These are phyloP conservation scores for Cristatella mucedo DNA, from an alignment of 2,888 invertebrate species.

Conservation along the genomic window DNA sequence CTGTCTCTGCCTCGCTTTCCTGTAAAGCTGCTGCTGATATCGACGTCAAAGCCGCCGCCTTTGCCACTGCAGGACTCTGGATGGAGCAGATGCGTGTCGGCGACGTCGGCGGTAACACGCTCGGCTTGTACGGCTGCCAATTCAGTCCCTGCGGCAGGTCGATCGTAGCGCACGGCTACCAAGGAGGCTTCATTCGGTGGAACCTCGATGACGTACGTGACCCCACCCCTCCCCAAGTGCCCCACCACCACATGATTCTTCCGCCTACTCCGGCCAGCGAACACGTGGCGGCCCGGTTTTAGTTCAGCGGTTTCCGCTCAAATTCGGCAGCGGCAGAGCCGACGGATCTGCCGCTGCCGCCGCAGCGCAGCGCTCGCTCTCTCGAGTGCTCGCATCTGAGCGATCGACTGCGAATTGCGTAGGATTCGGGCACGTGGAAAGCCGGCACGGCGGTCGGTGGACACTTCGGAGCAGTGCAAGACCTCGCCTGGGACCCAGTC, in stretches of 20 bases:
- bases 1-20: too few relatives aligned
- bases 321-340: neutral
- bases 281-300: neutral
- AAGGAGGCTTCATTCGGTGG: conserved; percentile 83
- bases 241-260: neutral
- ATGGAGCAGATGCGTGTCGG: conserved; percentile 51
- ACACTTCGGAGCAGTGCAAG: conserved; percentile 66
- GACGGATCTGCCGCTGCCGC: too few relatives aligned
- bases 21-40: too few relatives aligned
- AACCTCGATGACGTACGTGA: conserved; percentile 40
- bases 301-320: neutral
- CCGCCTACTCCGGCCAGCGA: conserved; percentile 3
- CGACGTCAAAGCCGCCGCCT: too few relatives aligned
- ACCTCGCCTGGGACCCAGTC: conserved; percentile 72
- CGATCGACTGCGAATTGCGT: too few relatives aligned
- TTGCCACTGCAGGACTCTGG: conserved; percentile 7
- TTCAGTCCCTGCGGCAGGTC: conserved; percentile 51
- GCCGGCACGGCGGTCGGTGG: conserved; percentile 45
- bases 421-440: too few relatives aligned
- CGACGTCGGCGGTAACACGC: conserved; percentile 75
- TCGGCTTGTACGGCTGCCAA: conserved; percentile 80
- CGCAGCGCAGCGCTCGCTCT: too few relatives aligned
- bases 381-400: too few relatives aligned
- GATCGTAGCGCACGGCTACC: conserved; percentile 72
- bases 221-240: neutral